A percentile compares a stretch with the other conserved stretches of the same genome.
Conservation (phyloP, 2,797 vertebrate genomes). For the Limosa lapponica region DNA sequence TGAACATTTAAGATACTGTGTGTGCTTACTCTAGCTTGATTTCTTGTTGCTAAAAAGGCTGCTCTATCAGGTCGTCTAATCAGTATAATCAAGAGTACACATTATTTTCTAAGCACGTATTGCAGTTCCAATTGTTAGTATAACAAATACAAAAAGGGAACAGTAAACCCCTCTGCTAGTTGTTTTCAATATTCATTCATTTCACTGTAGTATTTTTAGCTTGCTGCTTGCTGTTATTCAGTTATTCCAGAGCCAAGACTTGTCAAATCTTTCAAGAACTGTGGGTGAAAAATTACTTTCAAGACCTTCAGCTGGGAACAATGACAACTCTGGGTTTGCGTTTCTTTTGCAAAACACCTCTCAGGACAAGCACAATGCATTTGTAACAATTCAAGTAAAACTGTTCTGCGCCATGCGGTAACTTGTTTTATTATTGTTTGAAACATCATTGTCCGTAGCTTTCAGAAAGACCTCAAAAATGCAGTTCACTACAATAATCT, state of each 20-base stretch:
- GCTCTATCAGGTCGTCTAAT: background rate
- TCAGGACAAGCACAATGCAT: slow-evolving; percentile 14
- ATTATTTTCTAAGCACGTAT: background rate
- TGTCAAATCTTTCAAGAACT: slow-evolving; percentile 14
- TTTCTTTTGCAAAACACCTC: slow-evolving; percentile 19
- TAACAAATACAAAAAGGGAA: background rate
- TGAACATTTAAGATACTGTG: background rate
- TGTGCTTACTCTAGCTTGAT: background rate
- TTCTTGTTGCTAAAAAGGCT: background rate
- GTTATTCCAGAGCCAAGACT: slow-evolving; percentile 1
- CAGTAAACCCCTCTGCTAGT: background rate
- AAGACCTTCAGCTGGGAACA: background rate
- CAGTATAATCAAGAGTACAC: background rate
- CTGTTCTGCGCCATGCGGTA: background rate
- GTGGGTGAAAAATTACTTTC: slow-evolving; percentile 22
- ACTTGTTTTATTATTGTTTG: slow-evolving; percentile 17
- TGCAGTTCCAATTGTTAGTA: background rate
- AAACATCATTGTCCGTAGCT: background rate
- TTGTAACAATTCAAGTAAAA: background rate
- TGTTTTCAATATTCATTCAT: background rate
- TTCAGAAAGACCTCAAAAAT: slow-evolving; percentile 38
- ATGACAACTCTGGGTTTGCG: background rate
- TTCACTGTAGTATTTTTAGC: background rate
- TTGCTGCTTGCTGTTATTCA: slow-evolving; percentile 14
- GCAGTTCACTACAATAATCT: background rate